These are phyloP conservation scores for Tetrapedia diversipes DNA, from an alignment of 2,888 invertebrate genomes.

Conservation along the genomic window DNA sequence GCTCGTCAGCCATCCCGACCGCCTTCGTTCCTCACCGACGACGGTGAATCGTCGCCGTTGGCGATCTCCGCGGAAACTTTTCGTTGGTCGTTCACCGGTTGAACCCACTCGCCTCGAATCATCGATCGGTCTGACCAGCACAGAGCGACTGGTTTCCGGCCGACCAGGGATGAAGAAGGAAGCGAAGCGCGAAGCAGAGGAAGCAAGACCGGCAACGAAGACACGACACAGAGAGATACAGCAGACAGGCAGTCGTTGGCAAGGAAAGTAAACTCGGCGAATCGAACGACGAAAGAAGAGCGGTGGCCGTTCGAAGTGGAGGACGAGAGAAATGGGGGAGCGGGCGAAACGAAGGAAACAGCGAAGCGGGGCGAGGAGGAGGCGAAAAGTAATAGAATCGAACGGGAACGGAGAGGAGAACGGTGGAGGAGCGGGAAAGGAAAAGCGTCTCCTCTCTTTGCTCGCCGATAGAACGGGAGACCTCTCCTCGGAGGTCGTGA, in stretches of 20 bases:
- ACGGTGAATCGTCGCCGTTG: slow-evolving; percentile 43
- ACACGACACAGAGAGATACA: too few species aligned
- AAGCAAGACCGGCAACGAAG: background rate
- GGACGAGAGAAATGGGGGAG: too few species aligned
- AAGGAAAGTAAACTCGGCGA: too few species aligned
- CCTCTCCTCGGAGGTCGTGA: slow-evolving; percentile 55
- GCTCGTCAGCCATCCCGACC: slow-evolving; percentile 21
- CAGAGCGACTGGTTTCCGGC: slow-evolving; percentile 21
- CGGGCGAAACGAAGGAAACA: background rate
- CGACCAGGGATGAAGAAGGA: background rate
- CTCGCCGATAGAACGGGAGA: slow-evolving; percentile 30
- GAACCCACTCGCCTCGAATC: slow-evolving; percentile 34
- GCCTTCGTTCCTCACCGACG: slow-evolving; percentile 25
- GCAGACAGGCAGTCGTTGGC: too few species aligned
- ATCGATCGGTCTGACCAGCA: slow-evolving; percentile 52
- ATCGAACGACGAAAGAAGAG: too few species aligned
- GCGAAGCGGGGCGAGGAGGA: background rate
- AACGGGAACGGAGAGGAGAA: background rate
- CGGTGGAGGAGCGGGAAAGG: background rate
- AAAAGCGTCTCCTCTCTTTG: slow-evolving; percentile 7
- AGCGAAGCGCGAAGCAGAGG: background rate
- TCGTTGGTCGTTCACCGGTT: slow-evolving; percentile 30
- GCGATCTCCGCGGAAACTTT: slow-evolving; percentile 52
- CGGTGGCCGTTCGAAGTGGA: too few species aligned
- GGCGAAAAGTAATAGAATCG: slow-evolving; percentile 26